phyloP scores from a whole-genome alignment of 1,140 invertebrate species.

The Homarus americanus region DNA sequence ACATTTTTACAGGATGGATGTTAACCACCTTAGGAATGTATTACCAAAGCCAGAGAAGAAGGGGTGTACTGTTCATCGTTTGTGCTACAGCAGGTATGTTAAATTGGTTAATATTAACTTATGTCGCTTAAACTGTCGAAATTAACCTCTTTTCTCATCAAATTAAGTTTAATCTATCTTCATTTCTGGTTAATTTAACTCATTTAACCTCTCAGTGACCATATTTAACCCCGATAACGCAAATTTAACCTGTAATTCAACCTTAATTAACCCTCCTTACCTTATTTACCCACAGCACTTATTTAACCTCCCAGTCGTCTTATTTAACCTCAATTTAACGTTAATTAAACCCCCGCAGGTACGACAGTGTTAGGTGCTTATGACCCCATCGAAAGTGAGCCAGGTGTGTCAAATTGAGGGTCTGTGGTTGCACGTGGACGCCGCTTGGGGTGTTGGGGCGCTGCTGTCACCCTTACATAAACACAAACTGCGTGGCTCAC shows the following conservation, averaged over 20 bases:
- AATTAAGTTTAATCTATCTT: too few species aligned
- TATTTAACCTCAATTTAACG: too few species aligned
- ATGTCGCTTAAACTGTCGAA: too few species aligned
- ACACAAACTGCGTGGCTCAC: conserved; percentile 81
- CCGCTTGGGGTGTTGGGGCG: conserved; percentile 92
- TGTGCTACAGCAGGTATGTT: conserved; percentile 86
- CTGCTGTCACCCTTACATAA: conserved; percentile 85
- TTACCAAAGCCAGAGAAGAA: conserved; percentile 83
- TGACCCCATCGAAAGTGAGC: conserved; percentile 90
- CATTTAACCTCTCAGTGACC: too few species aligned
- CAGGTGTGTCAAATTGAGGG: conserved; percentile 89
- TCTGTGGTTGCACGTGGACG: conserved; percentile 97
- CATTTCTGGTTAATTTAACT: too few species aligned
- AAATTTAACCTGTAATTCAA: too few species aligned
- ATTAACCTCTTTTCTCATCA: too few species aligned
- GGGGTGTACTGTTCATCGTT: conserved; percentile 90
- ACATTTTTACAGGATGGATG: conserved; percentile 84
- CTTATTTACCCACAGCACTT: too few species aligned
- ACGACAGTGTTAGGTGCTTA: conserved; percentile 87
- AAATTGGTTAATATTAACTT: too few species aligned
- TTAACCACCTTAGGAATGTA: conserved; percentile 85
- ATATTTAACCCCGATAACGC: too few species aligned
- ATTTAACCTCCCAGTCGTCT: too few species aligned
- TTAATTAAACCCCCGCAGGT: conserved; percentile 81
- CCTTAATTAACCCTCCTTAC: too few species aligned